phyloP scores from a whole-genome alignment of 2,797 vertebrate genomes.

The Glossophaga mutica region DNA sequence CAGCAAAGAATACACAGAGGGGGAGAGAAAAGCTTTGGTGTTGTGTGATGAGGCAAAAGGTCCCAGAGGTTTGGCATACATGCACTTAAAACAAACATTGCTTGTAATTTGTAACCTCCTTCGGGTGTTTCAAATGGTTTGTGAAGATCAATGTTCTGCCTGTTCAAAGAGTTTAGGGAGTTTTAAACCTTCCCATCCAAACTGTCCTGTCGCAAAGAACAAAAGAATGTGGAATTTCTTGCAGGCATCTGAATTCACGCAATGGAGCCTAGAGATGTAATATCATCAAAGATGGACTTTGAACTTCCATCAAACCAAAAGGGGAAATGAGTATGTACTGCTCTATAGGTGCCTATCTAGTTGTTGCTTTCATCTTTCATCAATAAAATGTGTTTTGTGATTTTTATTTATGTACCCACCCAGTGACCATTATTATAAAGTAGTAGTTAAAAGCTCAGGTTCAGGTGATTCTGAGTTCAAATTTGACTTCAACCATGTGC shows the following conservation, averaged over 20 bases:
- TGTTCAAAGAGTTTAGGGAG: conserved; percentile 72
- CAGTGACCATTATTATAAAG: background rate
- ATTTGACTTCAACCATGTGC: background rate
- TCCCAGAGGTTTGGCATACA: conserved; percentile 41
- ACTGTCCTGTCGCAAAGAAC: conserved; percentile 68
- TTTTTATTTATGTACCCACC: conserved; percentile 37
- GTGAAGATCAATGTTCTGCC: conserved; percentile 69
- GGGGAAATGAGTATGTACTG: background rate
- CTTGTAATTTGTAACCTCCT: conserved; percentile 69
- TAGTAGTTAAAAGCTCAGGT: background rate
- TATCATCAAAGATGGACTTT: conserved; percentile 66
- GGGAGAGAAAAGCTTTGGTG: background rate
- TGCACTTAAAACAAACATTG: conserved; percentile 58
- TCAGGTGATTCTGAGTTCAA: conserved; percentile 14
- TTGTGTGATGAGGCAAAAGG: conserved; percentile 15
- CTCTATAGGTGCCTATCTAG: background rate
- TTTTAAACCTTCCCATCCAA: conserved; percentile 61
- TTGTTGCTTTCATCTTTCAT: conserved; percentile 32
- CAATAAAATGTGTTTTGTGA: conserved; percentile 40
- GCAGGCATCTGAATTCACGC: conserved; percentile 54
- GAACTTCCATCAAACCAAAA: conserved; percentile 40
- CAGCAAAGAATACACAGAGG: conserved; percentile 23
- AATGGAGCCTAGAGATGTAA: conserved; percentile 47
- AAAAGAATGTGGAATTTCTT: conserved; percentile 68
- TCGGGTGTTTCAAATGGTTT: conserved; percentile 63